Base-by-base conservation (phyloP, 2,113 vertebrate genomes). In the Furnarius figulus region DNA sequence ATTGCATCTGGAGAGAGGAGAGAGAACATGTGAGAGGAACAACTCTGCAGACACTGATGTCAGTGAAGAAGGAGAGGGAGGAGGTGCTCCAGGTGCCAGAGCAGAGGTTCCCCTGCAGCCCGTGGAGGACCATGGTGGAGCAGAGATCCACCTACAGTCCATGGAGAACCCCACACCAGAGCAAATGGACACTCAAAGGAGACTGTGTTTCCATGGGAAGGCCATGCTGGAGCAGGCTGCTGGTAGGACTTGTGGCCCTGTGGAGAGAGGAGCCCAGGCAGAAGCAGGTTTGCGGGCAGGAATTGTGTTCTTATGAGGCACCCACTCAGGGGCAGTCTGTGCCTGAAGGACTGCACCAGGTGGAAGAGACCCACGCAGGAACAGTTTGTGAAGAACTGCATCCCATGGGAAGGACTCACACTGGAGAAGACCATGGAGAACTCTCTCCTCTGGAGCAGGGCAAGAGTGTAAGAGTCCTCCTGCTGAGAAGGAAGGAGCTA, bases 81-180 rank as follows among this genome's bases (percentile, higher is more conserved):
- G 13, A 68, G 12, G 1, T 14, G 27, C 27, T 68, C 8, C 62
- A 62, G 53, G 5, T 0, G 0, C 18, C 0, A 2, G 18, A 47
- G 52, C 5, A 35, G 25, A 80, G 47, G 10, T 55, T 67, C 53
- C 25, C 8, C 46, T 19, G 39, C 14, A 72, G 85, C 33, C 24
- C 15, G 9, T 5, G 40, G 49, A 56, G 33, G 4, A 5, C 9
- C 7, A 46, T 5, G 3, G 35, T 24, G 11, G 8, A n/a, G 28
- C n/a, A 33, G 22, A 56, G 7, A n/a, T 58, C 8, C 14, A 68
- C 53, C 44, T 82, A 20, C 44, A 82, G 31, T 31, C 31, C 53
- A 2, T 14, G n/a, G 42, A 88, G 46, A 9, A 50, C 8, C 40
- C 10, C 39, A 42, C 19, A 28, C 39, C 46, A 56, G 58, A 80